Evolutionary conservation across 1,140 invertebrate genomes (phyloP).

Genomic region (Leucophenga varia): DNA sequence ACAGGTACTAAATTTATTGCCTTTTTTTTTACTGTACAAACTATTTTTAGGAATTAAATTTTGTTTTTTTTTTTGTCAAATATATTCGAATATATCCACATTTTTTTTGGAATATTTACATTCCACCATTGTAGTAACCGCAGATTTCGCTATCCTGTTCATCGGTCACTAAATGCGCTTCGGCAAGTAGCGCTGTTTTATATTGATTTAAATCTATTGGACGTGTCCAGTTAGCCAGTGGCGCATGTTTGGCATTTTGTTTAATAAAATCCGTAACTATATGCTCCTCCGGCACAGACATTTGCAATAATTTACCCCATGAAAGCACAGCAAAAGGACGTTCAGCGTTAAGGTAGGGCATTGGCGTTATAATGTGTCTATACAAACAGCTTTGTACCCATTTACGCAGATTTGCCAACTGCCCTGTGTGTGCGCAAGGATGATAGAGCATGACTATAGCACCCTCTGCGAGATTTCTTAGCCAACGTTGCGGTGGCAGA

Average conservation of each 20-base stretch:
- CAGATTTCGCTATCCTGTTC: slow-evolving; percentile 60
- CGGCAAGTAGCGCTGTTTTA: slow-evolving; percentile 58
- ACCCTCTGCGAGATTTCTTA: slow-evolving; percentile 86
- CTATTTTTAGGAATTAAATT: too few relatives aligned
- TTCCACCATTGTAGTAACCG: slow-evolving; percentile 49
- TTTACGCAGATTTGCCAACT: slow-evolving; percentile 66
- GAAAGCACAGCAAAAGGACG: slow-evolving; percentile 74
- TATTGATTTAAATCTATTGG: too few relatives aligned
- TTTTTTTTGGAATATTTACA: too few relatives aligned
- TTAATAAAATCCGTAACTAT: slow-evolving; percentile 67
- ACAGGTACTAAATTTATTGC: too few relatives aligned
- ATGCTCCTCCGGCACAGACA: slow-evolving; percentile 68
- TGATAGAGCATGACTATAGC: slow-evolving; percentile 84
- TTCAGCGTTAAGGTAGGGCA: slow-evolving; percentile 62
- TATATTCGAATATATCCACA: too few relatives aligned
- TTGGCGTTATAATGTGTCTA: slow-evolving; percentile 80
- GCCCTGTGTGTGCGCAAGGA: slow-evolving; percentile 74
- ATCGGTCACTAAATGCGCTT: slow-evolving; percentile 61
- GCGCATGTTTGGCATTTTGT: slow-evolving; percentile 66
- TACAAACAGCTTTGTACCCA: slow-evolving; percentile 72
- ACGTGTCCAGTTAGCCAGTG: slow-evolving; percentile 56
- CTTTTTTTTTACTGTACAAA: too few relatives aligned
- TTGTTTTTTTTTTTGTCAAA: too few relatives aligned
- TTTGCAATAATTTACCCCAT: slow-evolving; percentile 74
- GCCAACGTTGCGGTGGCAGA: slow-evolving; percentile 79